A percentile compares a stretch with the other conserved stretches of the same genome.
phyloP scores from a whole-genome alignment of 2,888 invertebrate genomes.

The Stratiomys singularior region DNA sequence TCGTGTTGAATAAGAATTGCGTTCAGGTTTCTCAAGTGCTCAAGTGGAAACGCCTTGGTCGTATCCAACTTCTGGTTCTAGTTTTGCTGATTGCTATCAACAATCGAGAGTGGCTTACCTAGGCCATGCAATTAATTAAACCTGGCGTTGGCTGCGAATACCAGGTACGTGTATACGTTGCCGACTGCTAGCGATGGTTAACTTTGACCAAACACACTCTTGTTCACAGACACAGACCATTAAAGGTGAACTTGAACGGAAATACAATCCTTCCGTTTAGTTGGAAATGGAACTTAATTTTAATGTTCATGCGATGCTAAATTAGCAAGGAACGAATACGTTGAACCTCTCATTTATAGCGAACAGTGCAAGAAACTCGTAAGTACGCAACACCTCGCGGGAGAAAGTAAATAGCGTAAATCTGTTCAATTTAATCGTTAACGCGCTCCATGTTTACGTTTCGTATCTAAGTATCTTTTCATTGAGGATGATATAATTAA shows the following conservation, averaged over 20 bases:
- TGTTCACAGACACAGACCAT: neutral
- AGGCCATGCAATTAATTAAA: neutral
- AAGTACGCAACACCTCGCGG: neutral
- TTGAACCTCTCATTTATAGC: too few species aligned
- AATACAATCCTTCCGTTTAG: conserved; percentile 30
- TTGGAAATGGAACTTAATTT: neutral
- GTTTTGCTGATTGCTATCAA: conserved; percentile 18
- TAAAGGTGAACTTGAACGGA: conserved; percentile 43
- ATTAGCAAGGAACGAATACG: neutral
- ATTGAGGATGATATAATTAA: neutral
- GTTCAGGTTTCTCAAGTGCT: conserved; percentile 36
- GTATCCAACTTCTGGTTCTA: conserved; percentile 35
- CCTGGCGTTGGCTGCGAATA: neutral
- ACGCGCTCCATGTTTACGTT: too few species aligned
- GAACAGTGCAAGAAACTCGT: too few species aligned
- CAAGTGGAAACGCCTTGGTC: neutral
- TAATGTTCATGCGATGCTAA: neutral
- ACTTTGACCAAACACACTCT: neutral
- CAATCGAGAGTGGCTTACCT: neutral
- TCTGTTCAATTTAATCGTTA: conserved; percentile 40
- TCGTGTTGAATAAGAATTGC: conserved; percentile 23
- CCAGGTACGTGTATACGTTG: neutral
- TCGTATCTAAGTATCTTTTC: conserved; percentile 5
- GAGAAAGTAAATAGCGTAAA: conserved; percentile 18
- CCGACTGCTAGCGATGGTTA: neutral